Conservation (phyloP, 1,140 invertebrate genomes). For the Galleria mellonella region DNA sequence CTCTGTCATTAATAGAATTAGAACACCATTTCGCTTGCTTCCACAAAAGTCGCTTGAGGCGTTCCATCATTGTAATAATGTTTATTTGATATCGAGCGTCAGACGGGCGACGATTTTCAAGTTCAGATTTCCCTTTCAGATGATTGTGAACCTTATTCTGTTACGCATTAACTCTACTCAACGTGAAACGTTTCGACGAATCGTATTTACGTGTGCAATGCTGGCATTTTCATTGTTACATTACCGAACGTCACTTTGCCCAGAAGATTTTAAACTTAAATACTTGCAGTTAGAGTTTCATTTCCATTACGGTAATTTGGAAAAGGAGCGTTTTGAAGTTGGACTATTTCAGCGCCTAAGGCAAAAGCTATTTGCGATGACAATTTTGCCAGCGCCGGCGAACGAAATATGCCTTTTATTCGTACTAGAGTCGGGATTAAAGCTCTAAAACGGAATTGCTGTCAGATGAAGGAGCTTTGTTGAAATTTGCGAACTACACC, state of each 20-base stretch:
- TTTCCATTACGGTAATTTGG: constrained; percentile 7
- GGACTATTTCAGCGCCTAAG: constrained; percentile 28
- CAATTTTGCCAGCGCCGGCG: constrained; percentile 66
- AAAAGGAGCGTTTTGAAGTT: constrained; percentile 34
- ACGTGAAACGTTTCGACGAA: constrained; percentile 37
- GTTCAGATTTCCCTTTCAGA: constrained; percentile 64
- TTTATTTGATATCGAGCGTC: constrained; percentile 74
- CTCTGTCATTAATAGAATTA: constrained; percentile 12
- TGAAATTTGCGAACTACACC: constrained; percentile 56
- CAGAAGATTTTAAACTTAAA: constrained; percentile 19
- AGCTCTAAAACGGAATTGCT: constrained; percentile 68
- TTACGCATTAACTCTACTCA: constrained; percentile 45
- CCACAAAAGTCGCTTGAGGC: constrained; percentile 36
- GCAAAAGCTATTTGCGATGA: constrained; percentile 73
- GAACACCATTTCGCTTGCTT: constrained; percentile 28
- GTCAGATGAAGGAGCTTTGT: constrained; percentile 50
- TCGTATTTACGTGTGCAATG: constrained; percentile 68
- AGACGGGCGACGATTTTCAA: constrained; percentile 70
- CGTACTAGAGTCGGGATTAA: constrained; percentile 64
- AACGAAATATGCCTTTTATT: constrained; percentile 73
- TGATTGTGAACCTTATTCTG: constrained; percentile 58
- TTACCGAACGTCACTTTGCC: constrained; percentile 23
- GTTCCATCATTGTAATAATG: constrained; percentile 35
- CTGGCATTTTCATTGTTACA: constrained; percentile 72
- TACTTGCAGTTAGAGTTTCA: constrained; percentile 8